Conservation (phyloP, 2,888 invertebrate genomes). For the Athetis lepigone region DNA sequence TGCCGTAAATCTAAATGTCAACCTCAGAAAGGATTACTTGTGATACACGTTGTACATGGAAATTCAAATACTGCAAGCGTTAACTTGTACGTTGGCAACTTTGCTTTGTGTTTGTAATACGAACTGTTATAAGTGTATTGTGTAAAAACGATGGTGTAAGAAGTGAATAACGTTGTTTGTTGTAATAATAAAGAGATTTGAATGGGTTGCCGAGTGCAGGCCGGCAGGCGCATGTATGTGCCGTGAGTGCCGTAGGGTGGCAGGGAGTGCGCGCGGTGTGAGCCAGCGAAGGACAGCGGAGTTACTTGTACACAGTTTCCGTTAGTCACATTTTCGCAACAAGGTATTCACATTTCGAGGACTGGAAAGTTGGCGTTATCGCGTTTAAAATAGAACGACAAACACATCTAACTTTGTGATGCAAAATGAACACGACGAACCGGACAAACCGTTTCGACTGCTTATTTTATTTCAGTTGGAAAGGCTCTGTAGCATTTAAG, state of each 20-base stretch:
- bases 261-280: slow-evolving; percentile 45
- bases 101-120: slow-evolving; percentile 44
- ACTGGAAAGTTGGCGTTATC: slow-evolving; percentile 90
- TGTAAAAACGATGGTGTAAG: slow-evolving; percentile 48
- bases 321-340: slow-evolving; percentile 90
- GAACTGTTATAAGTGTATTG: slow-evolving; percentile 33
- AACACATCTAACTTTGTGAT: slow-evolving; percentile 89
- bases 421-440: slow-evolving; percentile 85
- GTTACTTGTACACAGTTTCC: slow-evolving; percentile 89
- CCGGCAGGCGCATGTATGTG: slow-evolving; percentile 32
- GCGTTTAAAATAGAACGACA: slow-evolving; percentile 90
- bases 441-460: slow-evolving; percentile 70
- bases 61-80: slow-evolving; percentile 52
- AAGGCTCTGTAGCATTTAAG: slow-evolving; percentile 56
- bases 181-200: slow-evolving; percentile 57
- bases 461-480: slow-evolving; percentile 66
- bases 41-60: slow-evolving; percentile 42
- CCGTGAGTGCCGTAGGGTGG: slow-evolving; percentile 38
- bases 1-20: slow-evolving; percentile 50
- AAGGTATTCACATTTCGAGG: slow-evolving; percentile 91
- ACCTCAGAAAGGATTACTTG: slow-evolving; percentile 48
- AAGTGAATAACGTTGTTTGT: slow-evolving; percentile 61
- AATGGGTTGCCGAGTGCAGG: slow-evolving; percentile 37
- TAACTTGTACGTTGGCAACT: slow-evolving; percentile 46
- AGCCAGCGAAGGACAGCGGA: slow-evolving; percentile 79